Percentiles rank a stretch among this genome's conserved stretches.
phyloP scores from a whole-genome alignment of 2,113 vertebrate species.

The Ranitomeya imitator region DNA sequence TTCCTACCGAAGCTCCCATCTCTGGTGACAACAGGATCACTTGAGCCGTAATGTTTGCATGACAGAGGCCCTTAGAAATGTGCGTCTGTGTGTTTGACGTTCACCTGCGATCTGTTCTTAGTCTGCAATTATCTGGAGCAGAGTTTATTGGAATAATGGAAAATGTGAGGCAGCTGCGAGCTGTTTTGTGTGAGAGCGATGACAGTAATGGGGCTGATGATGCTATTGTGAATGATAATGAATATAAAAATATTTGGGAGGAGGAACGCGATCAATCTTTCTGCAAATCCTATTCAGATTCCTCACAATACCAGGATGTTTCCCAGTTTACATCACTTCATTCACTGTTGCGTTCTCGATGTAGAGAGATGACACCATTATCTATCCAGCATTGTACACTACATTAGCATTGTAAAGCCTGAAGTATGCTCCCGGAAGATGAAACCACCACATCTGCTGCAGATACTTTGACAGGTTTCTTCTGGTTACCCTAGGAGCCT shows the following conservation, averaged over 20 bases:
- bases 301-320: conserved; percentile 26
- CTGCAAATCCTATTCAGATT: conserved; percentile 21
- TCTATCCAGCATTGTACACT: not conserved
- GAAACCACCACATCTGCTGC: not conserved
- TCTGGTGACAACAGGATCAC: not conserved
- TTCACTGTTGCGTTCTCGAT: not conserved
- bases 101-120: conserved; percentile 33
- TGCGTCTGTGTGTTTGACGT: not conserved
- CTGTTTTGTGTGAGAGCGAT: conserved; percentile 39
- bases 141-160: conserved; percentile 26
- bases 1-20: not conserved
- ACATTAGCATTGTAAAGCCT: not conserved
- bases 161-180: conserved; percentile 38
- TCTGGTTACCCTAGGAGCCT: not conserved
- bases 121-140: conserved; percentile 17
- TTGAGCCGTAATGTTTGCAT: not conserved
- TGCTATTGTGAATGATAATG: conserved; percentile 42
- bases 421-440: not conserved
- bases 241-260: conserved; percentile 37
- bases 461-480: not conserved
- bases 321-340: not conserved
- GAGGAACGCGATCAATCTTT: conserved; percentile 3
- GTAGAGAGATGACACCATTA: not conserved
- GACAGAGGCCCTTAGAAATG: conserved; percentile 27
- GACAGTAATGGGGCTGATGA: conserved; percentile 49